Conservation (phyloP, 1,140 invertebrate species). For the Theocolax elegans region DNA sequence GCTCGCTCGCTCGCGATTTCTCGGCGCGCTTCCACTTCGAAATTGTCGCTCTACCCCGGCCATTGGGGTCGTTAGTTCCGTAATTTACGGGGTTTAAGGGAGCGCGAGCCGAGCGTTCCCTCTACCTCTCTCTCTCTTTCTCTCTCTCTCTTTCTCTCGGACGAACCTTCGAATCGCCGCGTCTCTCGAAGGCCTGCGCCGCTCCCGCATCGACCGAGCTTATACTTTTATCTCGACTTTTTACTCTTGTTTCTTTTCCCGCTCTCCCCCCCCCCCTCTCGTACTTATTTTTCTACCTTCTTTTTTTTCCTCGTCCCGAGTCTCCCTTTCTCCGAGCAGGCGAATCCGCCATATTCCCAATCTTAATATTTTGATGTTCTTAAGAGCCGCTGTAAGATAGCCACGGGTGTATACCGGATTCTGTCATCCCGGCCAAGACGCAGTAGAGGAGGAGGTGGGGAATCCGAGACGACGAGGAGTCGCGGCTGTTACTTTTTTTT, state of each 20-base stretch:
- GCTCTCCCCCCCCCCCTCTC: not conserved
- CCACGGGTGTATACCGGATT: not conserved
- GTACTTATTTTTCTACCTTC: not conserved
- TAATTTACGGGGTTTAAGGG: slow-evolving; percentile 59
- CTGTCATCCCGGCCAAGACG: not conserved
- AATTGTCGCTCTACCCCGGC: slow-evolving; percentile 43
- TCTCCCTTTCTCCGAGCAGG: not conserved
- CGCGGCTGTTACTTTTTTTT: slow-evolving; percentile 1
- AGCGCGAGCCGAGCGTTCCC: slow-evolving; percentile 24
- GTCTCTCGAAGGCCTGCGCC: not conserved
- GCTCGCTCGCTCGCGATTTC: slow-evolving; percentile 42
- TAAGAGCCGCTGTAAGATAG: slow-evolving; percentile 43
- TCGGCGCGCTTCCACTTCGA: slow-evolving; percentile 40
- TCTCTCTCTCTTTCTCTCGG: not conserved
- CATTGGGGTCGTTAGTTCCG: slow-evolving; percentile 56
- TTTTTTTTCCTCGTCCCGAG: slow-evolving; percentile 15
- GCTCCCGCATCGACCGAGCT: slow-evolving; percentile 35
- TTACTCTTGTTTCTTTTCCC: slow-evolving; percentile 30
- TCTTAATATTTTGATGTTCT: slow-evolving; percentile 45
- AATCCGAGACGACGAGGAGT: not conserved
- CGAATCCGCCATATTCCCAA: slow-evolving; percentile 21
- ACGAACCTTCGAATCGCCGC: not conserved
- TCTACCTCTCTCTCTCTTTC: slow-evolving; percentile 15
- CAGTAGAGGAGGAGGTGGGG: not conserved
- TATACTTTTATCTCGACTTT: slow-evolving; percentile 42